Conservation (phyloP, 1,140 invertebrate genomes). For the Procambarus virginalis region DNA sequence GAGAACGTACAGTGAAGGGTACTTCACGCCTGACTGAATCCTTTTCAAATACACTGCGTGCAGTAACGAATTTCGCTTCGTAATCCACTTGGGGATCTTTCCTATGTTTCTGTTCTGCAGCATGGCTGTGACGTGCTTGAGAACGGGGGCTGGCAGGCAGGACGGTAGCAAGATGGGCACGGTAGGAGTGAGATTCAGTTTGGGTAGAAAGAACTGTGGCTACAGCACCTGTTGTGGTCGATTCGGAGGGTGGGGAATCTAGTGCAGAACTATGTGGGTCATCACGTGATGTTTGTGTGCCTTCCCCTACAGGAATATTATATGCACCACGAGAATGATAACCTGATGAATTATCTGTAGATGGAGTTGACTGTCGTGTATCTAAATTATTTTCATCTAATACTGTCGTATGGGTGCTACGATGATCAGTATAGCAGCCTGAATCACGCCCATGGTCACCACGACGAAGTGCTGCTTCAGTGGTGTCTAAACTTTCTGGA, state of each 20-base stretch:
- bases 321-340: constrained; percentile 55
- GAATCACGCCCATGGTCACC: constrained; percentile 62
- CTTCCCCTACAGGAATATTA: constrained; percentile 55
- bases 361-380: constrained; percentile 57
- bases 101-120: constrained; percentile 29
- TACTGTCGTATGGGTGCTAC: constrained; percentile 17
- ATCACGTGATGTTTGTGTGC: constrained; percentile 40
- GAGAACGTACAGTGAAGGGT: constrained; percentile 25
- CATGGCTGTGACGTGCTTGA: constrained; percentile 36
- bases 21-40: constrained; percentile 46
- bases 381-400: constrained; percentile 60
- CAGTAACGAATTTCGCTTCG: constrained; percentile 54
- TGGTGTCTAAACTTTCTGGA: constrained; percentile 44
- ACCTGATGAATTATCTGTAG: constrained; percentile 55
- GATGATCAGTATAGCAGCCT: constrained; percentile 59
- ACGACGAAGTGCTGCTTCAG: constrained; percentile 31
- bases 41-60: constrained; percentile 60
- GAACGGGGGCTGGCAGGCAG: constrained; percentile 49
- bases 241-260: constrained; percentile 34
- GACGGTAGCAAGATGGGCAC: constrained; percentile 58
- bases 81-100: constrained; percentile 50
- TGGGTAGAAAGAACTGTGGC: constrained; percentile 13
- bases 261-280: constrained; percentile 38
- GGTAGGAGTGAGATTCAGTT: constrained; percentile 48
- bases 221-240: constrained; percentile 23